phyloP scores from a whole-genome alignment of 2,888 invertebrate species.

The Agonopterix heracliana region DNA sequence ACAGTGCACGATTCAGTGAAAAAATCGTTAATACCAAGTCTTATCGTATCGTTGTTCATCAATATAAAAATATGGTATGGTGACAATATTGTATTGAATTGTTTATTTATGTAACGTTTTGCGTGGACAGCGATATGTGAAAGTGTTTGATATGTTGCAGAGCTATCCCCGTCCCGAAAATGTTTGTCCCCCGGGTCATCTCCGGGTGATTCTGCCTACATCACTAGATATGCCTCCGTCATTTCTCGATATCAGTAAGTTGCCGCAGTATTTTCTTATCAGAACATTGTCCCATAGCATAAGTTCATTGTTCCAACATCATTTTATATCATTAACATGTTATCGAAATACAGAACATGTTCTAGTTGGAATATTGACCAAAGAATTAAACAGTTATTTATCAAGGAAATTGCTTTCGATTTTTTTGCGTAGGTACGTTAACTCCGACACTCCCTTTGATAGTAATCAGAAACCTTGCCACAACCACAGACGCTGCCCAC shows the following conservation, averaged over 20 bases:
- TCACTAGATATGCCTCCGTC: slow-evolving; percentile 53
- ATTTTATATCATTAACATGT: no score
- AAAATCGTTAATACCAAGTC: slow-evolving; percentile 15
- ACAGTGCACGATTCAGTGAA: slow-evolving; percentile 13
- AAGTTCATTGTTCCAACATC: slow-evolving; percentile 11
- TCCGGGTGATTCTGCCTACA: slow-evolving; percentile 58
- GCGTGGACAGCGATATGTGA: slow-evolving; percentile 40
- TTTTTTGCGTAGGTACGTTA: no score
- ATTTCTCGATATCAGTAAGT: slow-evolving; percentile 59
- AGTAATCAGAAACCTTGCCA: no score
- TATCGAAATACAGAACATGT: no score
- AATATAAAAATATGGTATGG: slow-evolving; percentile 33
- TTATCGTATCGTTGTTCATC: slow-evolving; percentile 1
- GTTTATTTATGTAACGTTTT: slow-evolving; percentile 61
- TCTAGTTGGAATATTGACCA: no score
- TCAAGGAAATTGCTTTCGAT: no score
- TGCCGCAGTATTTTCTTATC: slow-evolving; percentile 3
- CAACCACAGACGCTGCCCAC: no score
- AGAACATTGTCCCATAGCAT: slow-evolving; percentile 6
- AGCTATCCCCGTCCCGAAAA: slow-evolving; percentile 50
- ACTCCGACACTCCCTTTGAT: no score
- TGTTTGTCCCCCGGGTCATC: slow-evolving; percentile 48
- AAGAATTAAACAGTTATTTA: no score
- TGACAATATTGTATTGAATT: slow-evolving; percentile 35
- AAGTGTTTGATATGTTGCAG: slow-evolving; percentile 45